Base-by-base conservation (phyloP, 2,888 invertebrate species). In the Hypercompe scribonia region DNA sequence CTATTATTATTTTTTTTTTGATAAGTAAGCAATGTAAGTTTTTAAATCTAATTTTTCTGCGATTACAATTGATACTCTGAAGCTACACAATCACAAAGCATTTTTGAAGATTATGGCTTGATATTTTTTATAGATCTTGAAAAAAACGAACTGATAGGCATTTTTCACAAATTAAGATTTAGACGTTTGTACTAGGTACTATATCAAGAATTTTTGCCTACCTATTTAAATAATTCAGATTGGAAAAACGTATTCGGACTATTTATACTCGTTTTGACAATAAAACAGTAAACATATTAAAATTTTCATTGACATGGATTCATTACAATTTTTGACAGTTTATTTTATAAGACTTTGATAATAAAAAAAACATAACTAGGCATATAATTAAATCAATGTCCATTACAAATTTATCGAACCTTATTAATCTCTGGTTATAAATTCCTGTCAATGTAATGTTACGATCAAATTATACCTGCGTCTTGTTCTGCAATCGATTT, bases 401-500 rank as follows among this genome's bases (percentile, higher is more conserved):
- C 58, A 15, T 13, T 28, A 28, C 58, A 28, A 58, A 58, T 28
- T 58, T 28, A 15, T 58, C 4, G n/a, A 61, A 31, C 7, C 61
- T 61, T 31, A 31, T 18, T 61, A 31, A 31, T 61, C 18, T 61
- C 13, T 28, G 28, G 15, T 15, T 58, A 61, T 61, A 61, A 65
- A 65, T 65, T 36, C 10, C 65, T 65, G 36, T 65, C 36, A 36
- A 65, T 28, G 7, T n/a, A 34, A 36, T 65, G 36, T 36, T 65
- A 65, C 65, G 36, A 36, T 36, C 24, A 65, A 65, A 36, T 65
- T 36, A 65, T 65, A 36, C 65, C 65, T 36, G 13, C 36, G 36
- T 65, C 65, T 65, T n/a, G 34, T 65, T 65, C 65, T 65, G 65
- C 65, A 65, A 65, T 65, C 36, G 13, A 36, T 34, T 65, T 28